A percentile compares a stretch with the other conserved stretches of the same genome.
These are phyloP conservation scores for Colletes gigas DNA, from an alignment of 1,140 invertebrate genomes.

Conservation along the genomic window DNA sequence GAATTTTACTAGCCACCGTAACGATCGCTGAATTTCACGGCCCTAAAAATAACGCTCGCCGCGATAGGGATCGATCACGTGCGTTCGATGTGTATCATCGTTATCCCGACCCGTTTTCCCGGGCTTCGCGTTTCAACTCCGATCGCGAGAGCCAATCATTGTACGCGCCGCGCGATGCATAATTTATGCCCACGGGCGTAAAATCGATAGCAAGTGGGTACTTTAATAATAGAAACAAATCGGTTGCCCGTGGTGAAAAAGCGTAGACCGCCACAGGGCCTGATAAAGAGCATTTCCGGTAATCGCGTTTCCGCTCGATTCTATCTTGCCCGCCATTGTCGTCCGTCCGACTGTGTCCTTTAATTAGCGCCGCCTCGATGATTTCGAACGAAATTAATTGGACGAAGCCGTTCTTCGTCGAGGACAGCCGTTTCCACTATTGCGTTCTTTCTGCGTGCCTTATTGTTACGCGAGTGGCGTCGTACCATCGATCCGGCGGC, in stretches of 20 bases:
- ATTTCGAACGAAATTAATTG: too few species aligned
- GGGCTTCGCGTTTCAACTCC: neutral
- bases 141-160: neutral
- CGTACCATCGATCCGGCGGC: too few species aligned
- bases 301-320: neutral
- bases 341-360: too few species aligned
- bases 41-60: too few species aligned
- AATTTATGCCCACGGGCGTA: constrained; percentile 10
- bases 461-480: too few species aligned
- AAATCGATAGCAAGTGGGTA: constrained; percentile 35
- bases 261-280: neutral
- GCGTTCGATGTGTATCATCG: neutral
- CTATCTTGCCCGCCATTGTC: too few species aligned
- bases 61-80: neutral
- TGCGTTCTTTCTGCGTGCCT: too few species aligned
- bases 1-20: too few species aligned
- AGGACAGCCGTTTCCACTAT: too few species aligned
- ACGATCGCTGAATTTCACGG: too few species aligned
- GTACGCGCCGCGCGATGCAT: neutral
- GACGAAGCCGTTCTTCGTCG: too few species aligned
- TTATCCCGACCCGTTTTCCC: neutral
- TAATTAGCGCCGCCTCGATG: too few species aligned
- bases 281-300: constrained; percentile 8
- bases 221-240: constrained; percentile 49
- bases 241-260: neutral